A percentile compares a stretch with the other conserved stretches of the same genome.
phyloP scores from a whole-genome alignment of 2,888 invertebrate genomes.

The Philereme transversata region DNA sequence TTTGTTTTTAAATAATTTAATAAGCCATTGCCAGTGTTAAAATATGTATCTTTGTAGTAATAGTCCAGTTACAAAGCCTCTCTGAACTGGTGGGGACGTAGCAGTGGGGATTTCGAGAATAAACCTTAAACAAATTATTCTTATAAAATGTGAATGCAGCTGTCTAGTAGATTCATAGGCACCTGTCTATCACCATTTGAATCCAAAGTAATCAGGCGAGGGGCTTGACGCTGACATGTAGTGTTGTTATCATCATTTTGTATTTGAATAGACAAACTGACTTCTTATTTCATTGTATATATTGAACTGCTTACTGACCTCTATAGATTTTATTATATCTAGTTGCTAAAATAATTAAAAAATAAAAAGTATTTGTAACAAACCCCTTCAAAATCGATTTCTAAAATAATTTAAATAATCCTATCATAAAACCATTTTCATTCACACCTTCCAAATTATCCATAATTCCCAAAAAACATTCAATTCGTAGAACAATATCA shows the following conservation, averaged over 20 bases:
- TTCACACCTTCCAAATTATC: constrained; percentile 43
- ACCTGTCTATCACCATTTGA: constrained; percentile 59
- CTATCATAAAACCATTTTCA: neutral
- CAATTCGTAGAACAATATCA: constrained; percentile 66
- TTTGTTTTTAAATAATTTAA: no score
- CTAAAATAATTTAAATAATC: no score
- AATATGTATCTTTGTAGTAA: no score
- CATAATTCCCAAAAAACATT: constrained; percentile 61
- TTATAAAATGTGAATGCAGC: no score
- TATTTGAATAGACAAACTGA: constrained; percentile 14
- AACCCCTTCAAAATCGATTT: no score
- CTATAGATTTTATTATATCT: neutral
- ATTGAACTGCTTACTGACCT: neutral
- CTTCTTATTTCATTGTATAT: constrained; percentile 2
- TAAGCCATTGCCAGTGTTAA: no score
- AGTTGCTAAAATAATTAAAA: no score
- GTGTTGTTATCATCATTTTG: constrained; percentile 38
- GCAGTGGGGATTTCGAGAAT: no score
- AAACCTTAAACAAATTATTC: no score
- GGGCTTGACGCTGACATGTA: constrained; percentile 51
- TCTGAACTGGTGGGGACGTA: no score
- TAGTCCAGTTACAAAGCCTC: no score
- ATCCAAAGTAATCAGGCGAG: constrained; percentile 59
- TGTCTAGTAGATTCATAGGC: constrained; percentile 37
- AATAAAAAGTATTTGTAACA: no score